Conservation (phyloP, 30 jellyfish, hydroid and myxozoan genomes). For the Rhopilema esculentum region DNA sequence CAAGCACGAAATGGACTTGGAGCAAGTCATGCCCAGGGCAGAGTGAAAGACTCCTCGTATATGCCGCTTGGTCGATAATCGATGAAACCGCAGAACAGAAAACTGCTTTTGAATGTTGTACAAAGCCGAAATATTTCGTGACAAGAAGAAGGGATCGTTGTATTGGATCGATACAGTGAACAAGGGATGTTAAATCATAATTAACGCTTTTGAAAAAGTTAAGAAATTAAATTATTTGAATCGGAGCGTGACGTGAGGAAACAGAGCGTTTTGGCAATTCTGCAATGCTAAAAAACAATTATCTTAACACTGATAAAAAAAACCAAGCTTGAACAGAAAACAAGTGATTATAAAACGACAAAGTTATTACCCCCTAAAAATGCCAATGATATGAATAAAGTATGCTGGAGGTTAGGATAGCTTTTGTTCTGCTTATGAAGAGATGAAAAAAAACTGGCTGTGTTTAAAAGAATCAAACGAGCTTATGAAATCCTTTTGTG, state of each 20-base stretch:
- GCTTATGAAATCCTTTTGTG: conserved; percentile 52
- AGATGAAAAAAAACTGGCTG: conserved; percentile 28
- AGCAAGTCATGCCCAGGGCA: too few species aligned
- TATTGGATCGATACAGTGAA: not conserved
- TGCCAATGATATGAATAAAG: not conserved
- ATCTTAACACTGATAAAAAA: too few species aligned
- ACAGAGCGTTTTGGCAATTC: not conserved
- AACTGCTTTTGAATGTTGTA: not conserved
- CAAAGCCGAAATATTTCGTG: not conserved
- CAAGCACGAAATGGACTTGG: too few species aligned
- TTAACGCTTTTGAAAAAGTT: not conserved
- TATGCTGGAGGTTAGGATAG: conserved; percentile 33
- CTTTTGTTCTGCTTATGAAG: conserved; percentile 36
- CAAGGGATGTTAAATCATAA: not conserved
- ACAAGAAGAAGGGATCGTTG: not conserved
- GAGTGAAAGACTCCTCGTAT: too few species aligned
- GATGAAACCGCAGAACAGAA: not conserved
- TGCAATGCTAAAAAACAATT: too few species aligned
- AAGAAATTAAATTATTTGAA: not conserved
- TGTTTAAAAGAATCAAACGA: conserved; percentile 17
- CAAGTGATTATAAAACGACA: not conserved
- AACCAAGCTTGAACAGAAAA: too few species aligned
- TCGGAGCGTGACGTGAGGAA: not conserved
- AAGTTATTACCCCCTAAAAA: conserved; percentile 28
- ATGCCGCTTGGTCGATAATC: not conserved